Evolutionary conservation across 2,113 vertebrate genomes (phyloP).

Genomic region (Anguilla japonica): DNA sequence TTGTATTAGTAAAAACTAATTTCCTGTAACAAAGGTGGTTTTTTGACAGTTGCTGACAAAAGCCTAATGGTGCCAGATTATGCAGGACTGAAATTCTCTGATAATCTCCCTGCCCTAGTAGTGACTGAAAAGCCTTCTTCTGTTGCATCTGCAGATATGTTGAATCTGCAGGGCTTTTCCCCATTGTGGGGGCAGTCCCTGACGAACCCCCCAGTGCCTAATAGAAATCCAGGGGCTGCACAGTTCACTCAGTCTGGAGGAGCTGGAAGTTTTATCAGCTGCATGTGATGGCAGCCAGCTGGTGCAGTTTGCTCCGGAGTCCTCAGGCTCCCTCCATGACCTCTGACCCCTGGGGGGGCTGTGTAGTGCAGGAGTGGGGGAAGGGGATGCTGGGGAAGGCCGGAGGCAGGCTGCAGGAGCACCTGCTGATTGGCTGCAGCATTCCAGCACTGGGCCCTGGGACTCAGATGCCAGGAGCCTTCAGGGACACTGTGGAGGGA

Average conservation of each 20-base stretch:
- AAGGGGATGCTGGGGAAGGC: constrained; percentile 41
- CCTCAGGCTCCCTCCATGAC: constrained; percentile 51
- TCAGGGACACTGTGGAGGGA: constrained; percentile 52
- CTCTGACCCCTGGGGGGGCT: constrained; percentile 47
- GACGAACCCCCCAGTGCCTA: not conserved
- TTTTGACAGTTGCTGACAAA: not conserved
- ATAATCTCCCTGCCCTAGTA: not conserved
- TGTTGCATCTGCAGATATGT: not conserved
- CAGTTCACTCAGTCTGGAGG: constrained; percentile 32
- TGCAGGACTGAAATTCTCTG: no score
- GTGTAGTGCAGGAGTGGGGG: constrained; percentile 35
- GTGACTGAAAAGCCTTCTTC: not conserved
- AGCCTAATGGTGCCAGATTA: not conserved
- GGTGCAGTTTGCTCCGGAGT: constrained; percentile 36
- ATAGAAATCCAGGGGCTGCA: not conserved
- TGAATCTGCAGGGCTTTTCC: no score
- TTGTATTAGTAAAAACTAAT: not conserved
- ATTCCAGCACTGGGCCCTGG: constrained; percentile 72
- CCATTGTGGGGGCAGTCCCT: not conserved
- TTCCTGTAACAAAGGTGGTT: not conserved
- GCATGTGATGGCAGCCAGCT: constrained; percentile 57
- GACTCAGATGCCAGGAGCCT: constrained; percentile 67
- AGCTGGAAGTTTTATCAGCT: constrained; percentile 24
- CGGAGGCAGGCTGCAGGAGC: constrained; percentile 50
- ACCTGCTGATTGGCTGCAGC: constrained; percentile 64